Base-by-base conservation (phyloP, 2,888 invertebrate genomes). In the Drosophila borborema region DNA sequence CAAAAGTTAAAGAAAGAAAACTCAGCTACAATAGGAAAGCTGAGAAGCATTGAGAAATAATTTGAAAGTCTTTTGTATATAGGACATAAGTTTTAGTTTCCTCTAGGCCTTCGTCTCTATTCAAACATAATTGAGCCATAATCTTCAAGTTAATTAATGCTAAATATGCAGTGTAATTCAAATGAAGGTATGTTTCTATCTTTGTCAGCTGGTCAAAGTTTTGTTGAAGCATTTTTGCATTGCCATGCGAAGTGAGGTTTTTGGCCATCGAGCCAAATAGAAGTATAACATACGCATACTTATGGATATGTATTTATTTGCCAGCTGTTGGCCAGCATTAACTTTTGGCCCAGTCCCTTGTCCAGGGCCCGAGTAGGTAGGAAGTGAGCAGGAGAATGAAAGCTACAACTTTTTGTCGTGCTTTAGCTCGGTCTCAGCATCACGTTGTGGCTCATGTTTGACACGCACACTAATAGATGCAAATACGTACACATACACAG, bases 381-480 rank as follows among this genome's bases (percentile, higher is more conserved):
- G 2, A 12, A 18, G 4, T 43, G 18, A 18, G 43, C 1, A 10
- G n/a, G 43, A 16, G 40, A 16, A 14, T 4, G 64, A 66, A 72
- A 74, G 72, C 73, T 49, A 72, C 81, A 82, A 78, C 67, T 87
- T 84, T 87, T 82, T 85, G 82, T 81, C 74, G 76, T 69, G 87
- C 78, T 81, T 73, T 68, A 56, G 81, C 69, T 64, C 51, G 62
- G 61, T 48, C 53, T 75, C 55, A 20, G 56, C 67, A 72, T 58
- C 60, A 28, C 41, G 41, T 31, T 66, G 40, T 61, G 38, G 58
- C 46, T 43, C 72, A 53, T 78, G 78, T 72, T 64, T 64, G 72
- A 79, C 74, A 80, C 80, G 58, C 74, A 80, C 77, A 80, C 82
- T 76, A 76, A 82, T 82, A 83, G 76, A 85, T 82, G 85, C 82